Base-by-base conservation (phyloP, 2,797 vertebrate species). In the Astyanax mexicanus region DNA sequence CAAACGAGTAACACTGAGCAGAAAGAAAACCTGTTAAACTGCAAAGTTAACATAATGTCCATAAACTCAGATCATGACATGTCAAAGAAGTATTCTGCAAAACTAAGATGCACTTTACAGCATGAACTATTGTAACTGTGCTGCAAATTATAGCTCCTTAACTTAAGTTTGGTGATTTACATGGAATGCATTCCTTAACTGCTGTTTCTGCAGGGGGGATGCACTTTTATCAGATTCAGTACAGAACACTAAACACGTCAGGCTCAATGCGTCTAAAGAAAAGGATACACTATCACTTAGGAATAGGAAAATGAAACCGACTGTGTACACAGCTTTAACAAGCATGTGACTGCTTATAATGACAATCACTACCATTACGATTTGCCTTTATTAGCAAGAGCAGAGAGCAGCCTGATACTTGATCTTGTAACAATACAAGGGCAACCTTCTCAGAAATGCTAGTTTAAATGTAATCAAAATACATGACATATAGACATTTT, bases 11-110 rank as follows among this genome's bases (percentile, higher is more conserved):
- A 78, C 62, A 58, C 12, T 68, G 37, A 51, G 75, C 78, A 78
- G 75, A 80, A 83, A 67, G 42, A 72, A 78, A 72, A 12, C 32
- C 54, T n/a, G 70, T 70, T 76, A 67, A 52, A 69, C 21, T 75
- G 68, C 65, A 76, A 79, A 69, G 47, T 64, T 40, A 38, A 32
- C 38, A 68, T 55, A n/a, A 54, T 60, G 23, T 72, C 65, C 38
- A 51, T 62, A 69, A 66, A 69, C 21, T 72, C 67, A 17, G n/a
- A n/a, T n/a, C n/a, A n/a, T n/a, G n/a, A n/a, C n/a, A n/a, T 42
- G 42, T 67, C 62, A 52, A 57, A 29, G 69, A 54, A 75, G 2
- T 32, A 74, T 23, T 32, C 78, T 45, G 17, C 44, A 74, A 57
- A 64, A 69, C 61, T 49, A 25, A 19, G 62, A 66, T 66, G 71